A percentile compares a stretch with the other conserved stretches of the same genome.
Evolutionary conservation across 2,888 invertebrate species (phyloP).

Genomic region (Hedychridium roseum): DNA sequence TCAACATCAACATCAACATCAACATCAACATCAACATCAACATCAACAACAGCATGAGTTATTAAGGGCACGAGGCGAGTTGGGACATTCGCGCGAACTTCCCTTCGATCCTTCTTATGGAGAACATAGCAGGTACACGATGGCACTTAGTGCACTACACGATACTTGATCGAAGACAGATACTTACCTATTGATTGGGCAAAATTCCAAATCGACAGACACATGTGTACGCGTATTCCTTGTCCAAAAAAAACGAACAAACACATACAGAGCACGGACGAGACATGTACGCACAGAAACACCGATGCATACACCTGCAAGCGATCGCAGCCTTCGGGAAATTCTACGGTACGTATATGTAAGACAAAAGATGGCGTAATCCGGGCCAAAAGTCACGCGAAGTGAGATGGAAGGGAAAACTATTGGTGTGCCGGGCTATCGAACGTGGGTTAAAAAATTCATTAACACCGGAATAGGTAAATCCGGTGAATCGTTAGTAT

Average conservation of each 20-base stretch:
- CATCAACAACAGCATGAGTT: slow-evolving; percentile 9
- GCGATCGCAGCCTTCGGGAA: slow-evolving; percentile 26
- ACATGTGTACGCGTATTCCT: too few species aligned
- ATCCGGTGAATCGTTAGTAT: too few species aligned
- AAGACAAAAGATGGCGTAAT: slow-evolving; percentile 23
- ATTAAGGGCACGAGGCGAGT: slow-evolving; percentile 30
- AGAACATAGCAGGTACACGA: slow-evolving; percentile 59
- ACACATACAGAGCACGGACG: too few species aligned
- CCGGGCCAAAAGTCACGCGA: slow-evolving; percentile 31
- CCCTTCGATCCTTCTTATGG: slow-evolving; percentile 43
- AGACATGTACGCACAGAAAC: too few species aligned
- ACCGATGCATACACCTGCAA: slow-evolving; percentile 25
- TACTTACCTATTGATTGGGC: too few species aligned
- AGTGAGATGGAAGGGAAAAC: too few species aligned
- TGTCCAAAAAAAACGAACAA: too few species aligned
- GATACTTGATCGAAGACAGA: slow-evolving; percentile 16
- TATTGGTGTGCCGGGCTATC: too few species aligned
- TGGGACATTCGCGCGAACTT: slow-evolving; percentile 31
- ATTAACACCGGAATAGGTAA: too few species aligned
- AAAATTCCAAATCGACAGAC: too few species aligned
- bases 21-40: slow-evolving; percentile 3
- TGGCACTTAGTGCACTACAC: slow-evolving; percentile 37
- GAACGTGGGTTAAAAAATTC: too few species aligned
- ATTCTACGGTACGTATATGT: slow-evolving; percentile 34
- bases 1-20: not conserved